Evolutionary conservation across 2,113 vertebrate genomes (phyloP), one percentile per base, ranked within the genome.

Genomic region (Aplodontia rufa): DNA sequence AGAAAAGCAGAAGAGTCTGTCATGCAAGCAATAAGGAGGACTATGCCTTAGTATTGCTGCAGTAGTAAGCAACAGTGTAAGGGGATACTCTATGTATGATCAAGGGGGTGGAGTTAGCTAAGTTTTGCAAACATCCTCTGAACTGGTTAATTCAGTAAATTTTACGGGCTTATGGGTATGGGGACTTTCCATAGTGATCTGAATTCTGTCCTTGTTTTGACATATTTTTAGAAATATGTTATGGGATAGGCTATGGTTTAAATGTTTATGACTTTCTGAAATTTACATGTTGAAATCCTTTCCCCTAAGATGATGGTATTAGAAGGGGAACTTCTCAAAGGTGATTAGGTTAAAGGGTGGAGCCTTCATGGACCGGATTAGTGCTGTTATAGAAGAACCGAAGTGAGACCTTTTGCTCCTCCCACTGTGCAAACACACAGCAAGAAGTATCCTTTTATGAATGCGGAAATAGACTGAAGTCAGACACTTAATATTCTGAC

Each of bases 21-120:
- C 10, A 26, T 2, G 26, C 5, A 20, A 11, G 5, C 22, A 49
- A 9, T 12, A 30, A 9, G 24, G n/a, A 24, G 5, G 3, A 35
- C n/a, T 7, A 6, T 4, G 1, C 64, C 19, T 11, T 4, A 28
- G 32, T 30, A 40, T 26, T 30, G 35, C n/a, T n/a, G 8, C 51
- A 78, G 49, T 17, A 12, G 74, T 17, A n/a, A 32, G 20, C 2
- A 22, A 2, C 22, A 53, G 32, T n/a, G 19, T 78, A 78, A 12
- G 30, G 5, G 49, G 19, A 9, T 32, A 78, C 32, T 47, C n/a
- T n/a, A 53, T 14, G 13, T 35, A 64, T 30, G 30, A 30, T 3
- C 12, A 64, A 20, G 32, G 30, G 62, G 14, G 35, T 64, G 30
- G 14, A 13, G 2, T 53, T 28, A 30, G 16, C 45, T 49, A 53